phyloP scores from a whole-genome alignment of 2,888 invertebrate species.

The Polia nebulosa region DNA sequence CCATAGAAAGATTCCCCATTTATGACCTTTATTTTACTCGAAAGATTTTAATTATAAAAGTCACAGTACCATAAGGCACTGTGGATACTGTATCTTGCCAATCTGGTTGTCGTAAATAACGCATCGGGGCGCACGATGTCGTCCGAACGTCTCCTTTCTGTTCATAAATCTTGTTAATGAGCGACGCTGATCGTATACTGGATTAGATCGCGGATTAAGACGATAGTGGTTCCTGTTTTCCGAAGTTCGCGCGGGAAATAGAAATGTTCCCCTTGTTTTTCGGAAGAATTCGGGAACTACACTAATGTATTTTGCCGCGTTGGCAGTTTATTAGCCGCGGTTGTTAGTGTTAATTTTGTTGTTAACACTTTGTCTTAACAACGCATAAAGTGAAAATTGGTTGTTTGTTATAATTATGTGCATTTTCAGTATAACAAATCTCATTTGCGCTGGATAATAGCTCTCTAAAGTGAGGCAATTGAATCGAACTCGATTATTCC shows the following conservation, averaged over 20 bases:
- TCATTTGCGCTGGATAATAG: constrained; percentile 47
- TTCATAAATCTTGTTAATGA: constrained; percentile 90
- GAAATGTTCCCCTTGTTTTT: constrained; percentile 58
- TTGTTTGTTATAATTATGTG: no score
- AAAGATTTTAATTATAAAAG: constrained; percentile 67
- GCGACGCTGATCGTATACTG: constrained; percentile 83
- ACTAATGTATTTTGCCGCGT: constrained; percentile 52
- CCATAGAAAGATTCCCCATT: constrained; percentile 46
- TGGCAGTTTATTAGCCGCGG: constrained; percentile 46
- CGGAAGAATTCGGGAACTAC: constrained; percentile 52
- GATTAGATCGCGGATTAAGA: constrained; percentile 83
- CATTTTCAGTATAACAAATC: constrained; percentile 33
- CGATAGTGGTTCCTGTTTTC: constrained; percentile 67
- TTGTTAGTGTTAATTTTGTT: constrained; percentile 43
- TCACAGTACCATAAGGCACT: constrained; percentile 67
- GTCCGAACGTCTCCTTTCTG: constrained; percentile 84
- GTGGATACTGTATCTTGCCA: constrained; percentile 76
- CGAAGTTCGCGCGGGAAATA: constrained; percentile 65
- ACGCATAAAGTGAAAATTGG: no score
- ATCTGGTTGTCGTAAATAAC: constrained; percentile 87
- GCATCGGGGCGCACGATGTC: constrained; percentile 81
- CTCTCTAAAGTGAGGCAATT: constrained; percentile 55
- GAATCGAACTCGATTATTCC: constrained; percentile 69
- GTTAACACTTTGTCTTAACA: constrained; percentile 12
- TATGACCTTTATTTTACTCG: constrained; percentile 58